Conservation (phyloP, 2,797 vertebrate genomes). For the Cirrhinus mrigala region DNA sequence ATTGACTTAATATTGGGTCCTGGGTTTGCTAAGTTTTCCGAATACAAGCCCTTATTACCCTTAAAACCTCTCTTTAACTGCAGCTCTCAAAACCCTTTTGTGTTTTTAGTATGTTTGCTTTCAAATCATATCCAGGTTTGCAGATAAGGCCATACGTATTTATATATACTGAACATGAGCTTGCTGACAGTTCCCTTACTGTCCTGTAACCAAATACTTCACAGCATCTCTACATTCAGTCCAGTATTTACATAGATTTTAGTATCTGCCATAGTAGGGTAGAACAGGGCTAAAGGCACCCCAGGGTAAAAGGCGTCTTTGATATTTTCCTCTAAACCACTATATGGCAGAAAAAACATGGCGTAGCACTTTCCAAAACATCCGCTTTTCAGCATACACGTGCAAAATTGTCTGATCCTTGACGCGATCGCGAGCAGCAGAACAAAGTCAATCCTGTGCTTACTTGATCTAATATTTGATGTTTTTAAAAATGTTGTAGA, state of each 20-base stretch:
- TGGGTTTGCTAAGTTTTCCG: background rate
- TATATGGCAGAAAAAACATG: too few relatives aligned
- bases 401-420: too few relatives aligned
- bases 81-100: background rate
- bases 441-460: too few relatives aligned
- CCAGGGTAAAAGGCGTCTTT: too few relatives aligned
- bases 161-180: background rate
- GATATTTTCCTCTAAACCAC: too few relatives aligned
- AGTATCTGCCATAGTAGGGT: background rate
- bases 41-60: background rate
- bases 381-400: too few relatives aligned
- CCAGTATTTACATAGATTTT: constrained; percentile 18
- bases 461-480: too few relatives aligned
- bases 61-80: background rate
- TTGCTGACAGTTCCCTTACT: background rate
- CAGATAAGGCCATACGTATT: background rate
- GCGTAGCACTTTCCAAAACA: too few relatives aligned
- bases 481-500: too few relatives aligned
- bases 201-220: background rate
- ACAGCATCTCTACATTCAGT: background rate
- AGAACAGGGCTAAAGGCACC: too few relatives aligned
- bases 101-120: background rate
- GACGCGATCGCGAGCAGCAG: too few relatives aligned
- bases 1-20: background rate
- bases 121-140: background rate